These are phyloP conservation scores for Protonemura montana DNA, from an alignment of 2,888 invertebrate species.

Conservation along the genomic window DNA sequence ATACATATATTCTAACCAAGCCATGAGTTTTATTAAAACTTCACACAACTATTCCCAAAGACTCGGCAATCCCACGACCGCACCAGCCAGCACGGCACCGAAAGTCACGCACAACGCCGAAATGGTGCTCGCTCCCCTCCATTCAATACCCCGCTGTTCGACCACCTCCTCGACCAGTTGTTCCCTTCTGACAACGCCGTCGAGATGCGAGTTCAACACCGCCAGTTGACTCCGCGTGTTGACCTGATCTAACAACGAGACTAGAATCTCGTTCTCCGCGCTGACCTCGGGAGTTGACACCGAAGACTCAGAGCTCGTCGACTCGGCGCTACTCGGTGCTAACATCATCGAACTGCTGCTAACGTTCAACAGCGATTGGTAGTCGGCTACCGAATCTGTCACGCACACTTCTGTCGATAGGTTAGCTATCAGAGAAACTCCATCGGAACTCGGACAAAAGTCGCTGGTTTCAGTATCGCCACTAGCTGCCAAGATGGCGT, in stretches of 20 bases:
- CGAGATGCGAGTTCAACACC: background rate
- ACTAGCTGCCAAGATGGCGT: background rate
- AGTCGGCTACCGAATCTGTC: background rate
- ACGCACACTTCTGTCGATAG: background rate
- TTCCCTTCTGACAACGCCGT: background rate
- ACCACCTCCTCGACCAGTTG: background rate
- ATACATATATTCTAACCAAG: no score
- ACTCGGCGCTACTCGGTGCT: background rate
- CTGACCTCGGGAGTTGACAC: background rate
- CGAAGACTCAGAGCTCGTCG: background rate
- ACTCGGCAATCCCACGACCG: background rate
- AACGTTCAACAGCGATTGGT: background rate
- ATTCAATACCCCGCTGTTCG: background rate
- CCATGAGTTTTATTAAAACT: no score
- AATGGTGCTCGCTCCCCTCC: background rate
- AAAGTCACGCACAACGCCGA: background rate
- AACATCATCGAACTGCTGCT: background rate
- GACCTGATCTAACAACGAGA: background rate
- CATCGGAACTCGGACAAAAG: background rate
- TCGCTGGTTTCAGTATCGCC: background rate
- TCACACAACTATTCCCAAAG: background rate
- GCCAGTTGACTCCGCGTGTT: background rate
- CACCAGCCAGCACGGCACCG: background rate
- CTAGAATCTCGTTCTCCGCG: background rate
- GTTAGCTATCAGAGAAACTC: background rate